These are phyloP conservation scores for Agapostemon virescens DNA, from an alignment of 2,888 invertebrate species.

Conservation along the genomic window DNA sequence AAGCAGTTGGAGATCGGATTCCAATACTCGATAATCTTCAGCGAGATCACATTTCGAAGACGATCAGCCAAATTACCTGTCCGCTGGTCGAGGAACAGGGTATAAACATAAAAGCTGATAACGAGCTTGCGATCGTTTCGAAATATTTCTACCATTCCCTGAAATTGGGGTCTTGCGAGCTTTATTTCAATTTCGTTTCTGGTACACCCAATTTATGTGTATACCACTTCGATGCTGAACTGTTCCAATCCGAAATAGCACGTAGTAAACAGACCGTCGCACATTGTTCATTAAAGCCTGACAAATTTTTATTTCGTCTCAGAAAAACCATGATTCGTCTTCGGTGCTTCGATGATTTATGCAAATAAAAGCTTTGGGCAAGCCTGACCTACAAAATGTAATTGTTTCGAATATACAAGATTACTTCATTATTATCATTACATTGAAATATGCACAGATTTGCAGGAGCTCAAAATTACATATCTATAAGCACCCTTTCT, in stretches of 20 bases:
- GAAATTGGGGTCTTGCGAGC: background rate
- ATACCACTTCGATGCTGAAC: background rate
- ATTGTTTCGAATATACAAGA: no score
- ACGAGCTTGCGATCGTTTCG: background rate
- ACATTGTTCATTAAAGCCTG: background rate
- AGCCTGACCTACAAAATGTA: no score
- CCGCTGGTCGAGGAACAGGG: slow-evolving; percentile 4
- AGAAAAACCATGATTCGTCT: no score
- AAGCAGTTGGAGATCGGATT: slow-evolving; percentile 7
- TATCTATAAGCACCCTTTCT: no score
- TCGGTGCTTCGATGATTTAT: no score
- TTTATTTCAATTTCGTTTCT: background rate
- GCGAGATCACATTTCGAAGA: background rate
- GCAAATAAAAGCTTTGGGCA: no score
- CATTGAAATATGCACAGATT: no score
- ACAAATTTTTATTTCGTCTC: no score
- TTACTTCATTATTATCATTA: no score
- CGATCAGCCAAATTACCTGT: slow-evolving; percentile 36
- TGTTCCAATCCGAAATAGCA: no score
- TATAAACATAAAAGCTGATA: slow-evolving; percentile 17
- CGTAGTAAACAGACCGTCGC: background rate
- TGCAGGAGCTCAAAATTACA: no score
- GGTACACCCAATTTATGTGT: background rate
- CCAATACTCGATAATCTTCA: slow-evolving; percentile 21
- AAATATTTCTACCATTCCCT: slow-evolving; percentile 1